phyloP scores from a whole-genome alignment of 2,888 invertebrate genomes.

The Lepetodrilus schrolli region DNA sequence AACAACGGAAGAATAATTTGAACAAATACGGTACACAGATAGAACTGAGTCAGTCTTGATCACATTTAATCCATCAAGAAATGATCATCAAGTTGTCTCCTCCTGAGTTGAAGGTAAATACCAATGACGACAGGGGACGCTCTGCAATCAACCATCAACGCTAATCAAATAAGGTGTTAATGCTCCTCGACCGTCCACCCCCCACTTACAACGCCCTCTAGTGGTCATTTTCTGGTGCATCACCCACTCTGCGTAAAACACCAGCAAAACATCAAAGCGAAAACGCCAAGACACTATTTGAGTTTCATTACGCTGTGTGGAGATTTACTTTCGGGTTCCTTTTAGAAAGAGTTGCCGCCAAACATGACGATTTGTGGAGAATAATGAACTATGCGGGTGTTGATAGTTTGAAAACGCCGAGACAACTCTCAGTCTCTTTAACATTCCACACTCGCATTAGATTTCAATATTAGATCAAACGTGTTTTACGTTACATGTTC shows the following conservation, averaged over 20 bases:
- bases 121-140: background rate
- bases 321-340: background rate
- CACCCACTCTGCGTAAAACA: background rate
- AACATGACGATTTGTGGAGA: no score
- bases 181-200: background rate
- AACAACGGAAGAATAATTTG: no score
- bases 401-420: no score
- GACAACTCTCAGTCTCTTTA: no score
- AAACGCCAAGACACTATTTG: background rate
- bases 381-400: no score
- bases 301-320: slow-evolving; percentile 15
- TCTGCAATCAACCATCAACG: background rate
- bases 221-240: background rate
- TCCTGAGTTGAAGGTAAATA: slow-evolving; percentile 20
- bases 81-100: slow-evolving; percentile 24
- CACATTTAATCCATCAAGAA: background rate
- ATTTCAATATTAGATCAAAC: no score
- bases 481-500: no score
- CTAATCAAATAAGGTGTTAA: slow-evolving; percentile 10
- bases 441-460: no score
- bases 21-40: background rate
- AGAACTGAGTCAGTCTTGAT: background rate
- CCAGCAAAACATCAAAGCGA: slow-evolving; percentile 2
- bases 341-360: background rate
- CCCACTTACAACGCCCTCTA: background rate